These are phyloP conservation scores for Chrysopa pallens DNA, from an alignment of 1,140 invertebrate genomes.

Conservation along the genomic window DNA sequence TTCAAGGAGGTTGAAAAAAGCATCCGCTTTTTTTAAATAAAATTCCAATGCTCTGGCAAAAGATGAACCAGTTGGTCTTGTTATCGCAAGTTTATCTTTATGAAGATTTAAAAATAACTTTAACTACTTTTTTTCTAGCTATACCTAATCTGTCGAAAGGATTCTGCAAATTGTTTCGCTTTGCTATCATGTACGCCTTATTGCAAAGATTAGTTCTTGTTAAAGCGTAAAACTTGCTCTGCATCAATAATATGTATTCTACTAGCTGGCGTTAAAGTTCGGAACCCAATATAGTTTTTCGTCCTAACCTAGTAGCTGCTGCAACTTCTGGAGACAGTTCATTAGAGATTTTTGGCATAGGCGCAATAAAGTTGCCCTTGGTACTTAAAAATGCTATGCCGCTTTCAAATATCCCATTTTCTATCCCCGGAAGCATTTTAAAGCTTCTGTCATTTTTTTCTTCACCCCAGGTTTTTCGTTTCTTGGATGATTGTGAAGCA, in stretches of 20 bases:
- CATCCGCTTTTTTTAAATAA: slow-evolving; percentile 13
- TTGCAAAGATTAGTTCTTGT: slow-evolving; percentile 6
- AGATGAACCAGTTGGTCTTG: slow-evolving; percentile 16
- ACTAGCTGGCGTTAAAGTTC: slow-evolving; percentile 7
- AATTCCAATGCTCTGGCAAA: slow-evolving; percentile 14
- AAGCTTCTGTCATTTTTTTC: too few relatives aligned
- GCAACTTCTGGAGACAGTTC: background rate
- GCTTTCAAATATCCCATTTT: too few relatives aligned
- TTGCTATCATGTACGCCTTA: slow-evolving; percentile 8
- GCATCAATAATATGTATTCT: slow-evolving; percentile 6
- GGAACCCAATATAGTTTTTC: slow-evolving; percentile 1
- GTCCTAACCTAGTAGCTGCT: background rate
- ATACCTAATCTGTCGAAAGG: slow-evolving; percentile 5
- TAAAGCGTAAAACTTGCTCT: slow-evolving; percentile 8
- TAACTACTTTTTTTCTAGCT: slow-evolving; percentile 1
- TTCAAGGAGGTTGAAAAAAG: slow-evolving; percentile 16
- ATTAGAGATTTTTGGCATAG: too few relatives aligned
- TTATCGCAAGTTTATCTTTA: slow-evolving; percentile 12
- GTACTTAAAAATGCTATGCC: too few relatives aligned
- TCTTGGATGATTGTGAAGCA: too few relatives aligned
- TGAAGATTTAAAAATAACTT: slow-evolving; percentile 10
- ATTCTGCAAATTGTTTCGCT: slow-evolving; percentile 7
- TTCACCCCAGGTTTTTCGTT: too few relatives aligned
- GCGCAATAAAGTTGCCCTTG: too few relatives aligned
- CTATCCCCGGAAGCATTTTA: too few relatives aligned